Evolutionary conservation across 2,888 invertebrate species (phyloP).

Genomic region (Digitonthophagus gazella): DNA sequence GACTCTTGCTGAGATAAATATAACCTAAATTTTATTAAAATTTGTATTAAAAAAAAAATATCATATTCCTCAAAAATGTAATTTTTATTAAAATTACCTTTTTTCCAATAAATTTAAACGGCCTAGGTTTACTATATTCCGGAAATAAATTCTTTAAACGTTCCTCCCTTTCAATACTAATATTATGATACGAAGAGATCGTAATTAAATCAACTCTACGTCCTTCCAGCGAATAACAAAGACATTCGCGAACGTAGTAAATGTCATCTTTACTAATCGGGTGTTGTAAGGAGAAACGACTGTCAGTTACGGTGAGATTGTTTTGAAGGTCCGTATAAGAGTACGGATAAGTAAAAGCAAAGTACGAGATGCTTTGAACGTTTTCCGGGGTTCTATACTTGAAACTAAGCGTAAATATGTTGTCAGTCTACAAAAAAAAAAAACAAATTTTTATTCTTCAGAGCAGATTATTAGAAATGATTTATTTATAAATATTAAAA

Average conservation of each 20-base stretch:
- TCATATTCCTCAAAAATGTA: too few relatives aligned
- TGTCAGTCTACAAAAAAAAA: slow-evolving; percentile 61
- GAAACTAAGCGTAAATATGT: slow-evolving; percentile 73
- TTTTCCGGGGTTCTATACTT: slow-evolving; percentile 70
- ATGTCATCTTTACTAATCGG: slow-evolving; percentile 62
- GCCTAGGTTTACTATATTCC: slow-evolving; percentile 62
- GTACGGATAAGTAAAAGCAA: slow-evolving; percentile 90
- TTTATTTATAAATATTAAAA: neutral
- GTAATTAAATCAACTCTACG: slow-evolving; percentile 79
- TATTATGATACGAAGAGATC: slow-evolving; percentile 76
- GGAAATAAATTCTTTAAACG: slow-evolving; percentile 73
- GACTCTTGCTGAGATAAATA: slow-evolving; percentile 84
- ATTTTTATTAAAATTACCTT: slow-evolving; percentile 68
- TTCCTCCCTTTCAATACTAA: slow-evolving; percentile 69
- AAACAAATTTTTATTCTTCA: neutral
- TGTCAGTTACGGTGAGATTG: slow-evolving; percentile 67
- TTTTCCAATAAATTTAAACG: slow-evolving; percentile 73
- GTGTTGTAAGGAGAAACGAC: slow-evolving; percentile 44
- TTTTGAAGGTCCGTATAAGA: slow-evolving; percentile 80
- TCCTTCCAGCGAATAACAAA: slow-evolving; percentile 75
- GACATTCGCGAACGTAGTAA: slow-evolving; percentile 81
- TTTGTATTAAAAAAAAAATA: slow-evolving; percentile 3
- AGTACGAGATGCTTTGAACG: slow-evolving; percentile 71
- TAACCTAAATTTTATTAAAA: slow-evolving; percentile 57
- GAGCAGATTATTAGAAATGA: slow-evolving; percentile 3